These are phyloP conservation scores for Troides oblongomaculatus DNA, from an alignment of 2,888 invertebrate genomes.

Conservation along the genomic window DNA sequence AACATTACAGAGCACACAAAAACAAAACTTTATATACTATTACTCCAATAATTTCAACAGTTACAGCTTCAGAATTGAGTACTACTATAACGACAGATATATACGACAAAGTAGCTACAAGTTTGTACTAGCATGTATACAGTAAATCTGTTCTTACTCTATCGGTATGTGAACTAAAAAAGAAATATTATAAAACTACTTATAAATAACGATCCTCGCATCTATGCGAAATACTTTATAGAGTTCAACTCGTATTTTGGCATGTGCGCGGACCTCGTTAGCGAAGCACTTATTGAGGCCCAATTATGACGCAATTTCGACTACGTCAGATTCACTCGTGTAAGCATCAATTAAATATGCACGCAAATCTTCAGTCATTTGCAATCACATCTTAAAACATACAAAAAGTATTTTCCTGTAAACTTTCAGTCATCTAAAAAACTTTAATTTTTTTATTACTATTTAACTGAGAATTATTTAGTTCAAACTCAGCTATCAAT, in stretches of 20 bases:
- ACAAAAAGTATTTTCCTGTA: not conserved
- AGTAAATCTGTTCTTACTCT: not conserved
- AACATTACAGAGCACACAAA: no score
- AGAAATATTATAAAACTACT: constrained; percentile 13
- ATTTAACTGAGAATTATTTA: no score
- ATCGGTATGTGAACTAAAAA: not conserved
- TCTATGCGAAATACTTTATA: constrained; percentile 38
- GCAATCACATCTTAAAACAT: constrained; percentile 34
- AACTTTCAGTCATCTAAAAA: no score
- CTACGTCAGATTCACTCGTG: constrained; percentile 43
- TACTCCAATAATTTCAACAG: no score
- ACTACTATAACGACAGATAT: not conserved
- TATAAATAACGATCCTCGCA: constrained; percentile 18
- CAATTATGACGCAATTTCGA: constrained; percentile 66
- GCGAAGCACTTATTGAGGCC: constrained; percentile 56
- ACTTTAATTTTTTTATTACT: no score
- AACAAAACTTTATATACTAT: no score
- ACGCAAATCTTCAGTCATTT: constrained; percentile 46
- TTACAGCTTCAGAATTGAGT: no score
- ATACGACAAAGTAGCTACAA: not conserved
- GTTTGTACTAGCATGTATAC: not conserved
- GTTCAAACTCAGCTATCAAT: no score
- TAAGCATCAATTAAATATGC: constrained; percentile 61
- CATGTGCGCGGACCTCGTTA: constrained; percentile 65
- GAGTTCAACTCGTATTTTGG: constrained; percentile 60